phyloP scores from a whole-genome alignment of 1,140 invertebrate species.

The Magallana ariakensis region DNA sequence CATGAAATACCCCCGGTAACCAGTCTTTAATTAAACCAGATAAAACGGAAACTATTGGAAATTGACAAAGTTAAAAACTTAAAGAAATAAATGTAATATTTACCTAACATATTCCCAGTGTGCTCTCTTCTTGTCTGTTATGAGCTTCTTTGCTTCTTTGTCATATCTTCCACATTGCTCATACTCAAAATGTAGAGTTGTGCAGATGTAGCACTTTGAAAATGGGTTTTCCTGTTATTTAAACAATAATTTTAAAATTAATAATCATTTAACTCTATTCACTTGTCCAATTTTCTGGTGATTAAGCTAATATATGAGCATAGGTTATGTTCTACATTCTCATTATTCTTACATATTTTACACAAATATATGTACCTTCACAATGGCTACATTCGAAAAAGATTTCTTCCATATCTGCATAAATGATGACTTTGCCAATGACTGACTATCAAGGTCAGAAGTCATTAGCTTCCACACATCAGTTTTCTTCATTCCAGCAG shows the following conservation, averaged over 20 bases:
- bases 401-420: background rate
- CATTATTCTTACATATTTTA: no score
- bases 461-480: background rate
- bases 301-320: no score
- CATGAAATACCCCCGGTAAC: no score
- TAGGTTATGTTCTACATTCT: no score
- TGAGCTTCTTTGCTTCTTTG: background rate
- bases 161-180: constrained; percentile 2
- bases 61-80: background rate
- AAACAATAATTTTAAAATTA: no score
- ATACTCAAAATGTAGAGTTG: constrained; percentile 1
- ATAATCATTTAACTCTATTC: no score
- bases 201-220: constrained; percentile 5
- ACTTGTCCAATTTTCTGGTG: no score
- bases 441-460: background rate
- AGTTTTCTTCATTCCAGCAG: background rate
- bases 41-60: no score
- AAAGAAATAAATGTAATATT: background rate
- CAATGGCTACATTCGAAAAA: background rate
- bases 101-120: constrained; percentile 7
- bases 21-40: no score
- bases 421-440: background rate
- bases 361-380: background rate
- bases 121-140: background rate
- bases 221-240: background rate